A percentile compares a stretch with the other conserved stretches of the same genome.
Conservation (phyloP, 2,113 vertebrate species). For the human region DNA sequence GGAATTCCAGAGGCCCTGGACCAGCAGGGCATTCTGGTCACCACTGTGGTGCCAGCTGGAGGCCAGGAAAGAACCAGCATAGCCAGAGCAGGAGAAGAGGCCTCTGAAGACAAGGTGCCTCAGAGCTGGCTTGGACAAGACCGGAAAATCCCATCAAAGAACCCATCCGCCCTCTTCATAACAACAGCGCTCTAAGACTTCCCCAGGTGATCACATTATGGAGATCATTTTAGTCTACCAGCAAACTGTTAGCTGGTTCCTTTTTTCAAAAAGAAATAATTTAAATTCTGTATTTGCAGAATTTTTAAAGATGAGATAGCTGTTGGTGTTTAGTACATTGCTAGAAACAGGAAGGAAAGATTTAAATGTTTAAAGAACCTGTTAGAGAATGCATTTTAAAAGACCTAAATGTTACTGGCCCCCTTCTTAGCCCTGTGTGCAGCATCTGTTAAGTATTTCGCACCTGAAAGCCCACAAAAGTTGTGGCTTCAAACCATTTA, state of each 20-base stretch:
- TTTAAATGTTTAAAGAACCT: not conserved
- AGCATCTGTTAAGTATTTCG: not conserved
- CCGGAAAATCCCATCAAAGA: constrained; percentile 55
- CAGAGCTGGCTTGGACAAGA: not conserved
- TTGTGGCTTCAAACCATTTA: not conserved
- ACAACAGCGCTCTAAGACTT: not conserved
- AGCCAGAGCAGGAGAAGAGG: not conserved
- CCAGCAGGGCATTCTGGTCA: not conserved
- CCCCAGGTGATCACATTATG: not conserved
- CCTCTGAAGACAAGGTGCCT: constrained; percentile 13
- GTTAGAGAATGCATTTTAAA: not conserved
- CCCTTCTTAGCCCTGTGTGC: not conserved
- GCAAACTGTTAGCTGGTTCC: not conserved
- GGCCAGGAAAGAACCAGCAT: not conserved
- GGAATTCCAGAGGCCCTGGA: constrained; percentile 42
- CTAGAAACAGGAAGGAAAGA: not conserved
- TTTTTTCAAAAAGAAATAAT: not conserved
- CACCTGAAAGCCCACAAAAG: not conserved
- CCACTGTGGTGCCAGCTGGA: not conserved
- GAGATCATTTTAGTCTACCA: not conserved
- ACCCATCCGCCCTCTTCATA: not conserved
- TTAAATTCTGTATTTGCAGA: not conserved
- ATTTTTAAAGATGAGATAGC: not conserved
- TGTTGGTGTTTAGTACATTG: not conserved
- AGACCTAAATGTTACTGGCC: not conserved